These are phyloP conservation scores for Diarsia brunnea DNA, from an alignment of 2,888 invertebrate genomes.

Conservation along the genomic window DNA sequence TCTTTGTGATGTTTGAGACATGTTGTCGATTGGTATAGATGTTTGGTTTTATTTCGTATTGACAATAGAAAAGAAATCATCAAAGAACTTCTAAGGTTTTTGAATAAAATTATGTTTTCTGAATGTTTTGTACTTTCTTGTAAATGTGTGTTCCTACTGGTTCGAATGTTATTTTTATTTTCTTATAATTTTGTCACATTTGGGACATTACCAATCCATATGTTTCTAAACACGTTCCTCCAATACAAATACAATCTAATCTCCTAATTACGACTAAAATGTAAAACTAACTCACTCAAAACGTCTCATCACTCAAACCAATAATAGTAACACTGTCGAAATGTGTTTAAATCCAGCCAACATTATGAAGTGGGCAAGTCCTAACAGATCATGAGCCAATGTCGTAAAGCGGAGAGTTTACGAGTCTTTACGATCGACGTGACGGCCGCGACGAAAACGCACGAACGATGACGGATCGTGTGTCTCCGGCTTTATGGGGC, in stretches of 20 bases:
- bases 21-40: slow-evolving; percentile 50
- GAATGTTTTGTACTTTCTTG: slow-evolving; percentile 23
- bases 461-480: slow-evolving; percentile 72
- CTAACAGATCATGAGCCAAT: slow-evolving; percentile 72
- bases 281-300: slow-evolving; percentile 46
- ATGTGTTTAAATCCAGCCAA: slow-evolving; percentile 67
- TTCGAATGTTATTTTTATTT: background rate
- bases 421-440: slow-evolving; percentile 75
- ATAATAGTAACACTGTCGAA: slow-evolving; percentile 67
- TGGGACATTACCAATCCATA: background rate
- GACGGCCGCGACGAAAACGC: slow-evolving; percentile 74
- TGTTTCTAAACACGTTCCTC: slow-evolving; percentile 31
- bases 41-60: slow-evolving; percentile 50
- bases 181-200: background rate
- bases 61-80: slow-evolving; percentile 60
- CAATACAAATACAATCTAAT: slow-evolving; percentile 30
- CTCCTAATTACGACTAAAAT: slow-evolving; percentile 42
- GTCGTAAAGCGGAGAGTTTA: slow-evolving; percentile 77
- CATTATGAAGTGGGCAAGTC: slow-evolving; percentile 66
- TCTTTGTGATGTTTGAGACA: slow-evolving; percentile 65
- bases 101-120: slow-evolving; percentile 38
- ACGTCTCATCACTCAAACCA: slow-evolving; percentile 64
- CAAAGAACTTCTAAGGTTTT: slow-evolving; percentile 65
- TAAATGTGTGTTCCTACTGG: background rate
- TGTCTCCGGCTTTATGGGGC: slow-evolving; percentile 70